Conservation (phyloP, 2,888 invertebrate species). For the Machimus rusticus region DNA sequence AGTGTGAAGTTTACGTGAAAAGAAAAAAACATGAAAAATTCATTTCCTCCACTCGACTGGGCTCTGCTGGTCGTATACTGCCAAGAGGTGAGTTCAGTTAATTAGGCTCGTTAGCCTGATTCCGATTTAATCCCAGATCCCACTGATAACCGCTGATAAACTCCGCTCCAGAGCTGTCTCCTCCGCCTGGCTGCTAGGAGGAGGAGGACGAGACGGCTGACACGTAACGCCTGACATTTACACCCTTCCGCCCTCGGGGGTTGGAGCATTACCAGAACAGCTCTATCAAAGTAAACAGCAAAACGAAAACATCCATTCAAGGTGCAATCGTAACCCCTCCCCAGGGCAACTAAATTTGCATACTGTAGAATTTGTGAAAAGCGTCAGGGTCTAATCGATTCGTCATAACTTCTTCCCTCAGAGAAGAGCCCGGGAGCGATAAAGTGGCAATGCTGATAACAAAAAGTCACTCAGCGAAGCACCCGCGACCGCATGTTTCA, state of each 20-base stretch:
- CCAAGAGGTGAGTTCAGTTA: conserved; percentile 58
- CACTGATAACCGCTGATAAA: not conserved
- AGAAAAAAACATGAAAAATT: conserved; percentile 53
- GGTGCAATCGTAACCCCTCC: not conserved
- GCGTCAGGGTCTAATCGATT: not conserved
- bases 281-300: not conserved
- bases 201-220: not conserved
- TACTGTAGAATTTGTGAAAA: not conserved
- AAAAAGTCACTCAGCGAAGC: not conserved
- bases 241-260: not conserved
- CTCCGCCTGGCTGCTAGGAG: not conserved
- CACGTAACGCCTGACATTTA: not conserved
- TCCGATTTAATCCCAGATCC: not conserved
- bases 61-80: conserved; percentile 57
- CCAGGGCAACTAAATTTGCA: not conserved
- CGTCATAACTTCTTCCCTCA: not conserved
- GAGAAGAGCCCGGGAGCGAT: not conserved
- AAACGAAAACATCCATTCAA: not conserved
- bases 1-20: conserved; percentile 38
- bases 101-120: not conserved
- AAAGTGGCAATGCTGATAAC: not conserved
- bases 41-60: conserved; percentile 53
- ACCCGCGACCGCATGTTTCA: not conserved
- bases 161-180: not conserved
- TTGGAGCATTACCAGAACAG: not conserved